Evolutionary conservation across 2,797 vertebrate genomes (phyloP).

Genomic region (Telmatherina bonti): DNA sequence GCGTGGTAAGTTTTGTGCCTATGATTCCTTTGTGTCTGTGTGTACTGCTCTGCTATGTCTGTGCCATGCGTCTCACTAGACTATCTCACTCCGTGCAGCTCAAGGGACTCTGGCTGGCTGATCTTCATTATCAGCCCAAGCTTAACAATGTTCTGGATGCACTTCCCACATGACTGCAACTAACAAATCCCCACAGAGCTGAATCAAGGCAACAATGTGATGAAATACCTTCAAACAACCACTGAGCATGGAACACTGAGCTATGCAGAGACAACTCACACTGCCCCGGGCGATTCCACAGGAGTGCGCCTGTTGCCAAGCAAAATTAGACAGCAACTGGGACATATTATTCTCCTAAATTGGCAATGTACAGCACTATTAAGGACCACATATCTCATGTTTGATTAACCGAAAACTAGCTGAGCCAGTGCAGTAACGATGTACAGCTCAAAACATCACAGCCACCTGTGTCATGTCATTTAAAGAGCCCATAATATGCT

Average conservation of each 20-base stretch:
- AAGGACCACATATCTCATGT: conserved; percentile 77
- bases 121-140: conserved; percentile 81
- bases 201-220: conserved; percentile 82
- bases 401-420: conserved; percentile 74
- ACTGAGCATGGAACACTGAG: conserved; percentile 74
- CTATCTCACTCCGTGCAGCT: conserved; percentile 67
- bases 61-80: conserved; percentile 66
- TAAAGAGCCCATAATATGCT: not conserved
- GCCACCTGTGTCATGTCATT: conserved; percentile 39
- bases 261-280: conserved; percentile 75
- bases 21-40: conserved; percentile 67
- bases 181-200: conserved; percentile 83
- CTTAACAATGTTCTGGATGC: conserved; percentile 82
- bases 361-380: conserved; percentile 81
- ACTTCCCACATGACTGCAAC: conserved; percentile 83
- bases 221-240: conserved; percentile 84
- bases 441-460: conserved; percentile 29
- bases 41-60: conserved; percentile 60
- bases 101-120: conserved; percentile 79
- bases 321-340: conserved; percentile 84
- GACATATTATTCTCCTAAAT: conserved; percentile 83
- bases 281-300: conserved; percentile 79
- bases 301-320: conserved; percentile 81
- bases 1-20: conserved; percentile 66
- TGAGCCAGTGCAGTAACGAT: conserved; percentile 48